Base-by-base conservation (phyloP, 2,888 invertebrate species). In the Phalangium opilio region DNA sequence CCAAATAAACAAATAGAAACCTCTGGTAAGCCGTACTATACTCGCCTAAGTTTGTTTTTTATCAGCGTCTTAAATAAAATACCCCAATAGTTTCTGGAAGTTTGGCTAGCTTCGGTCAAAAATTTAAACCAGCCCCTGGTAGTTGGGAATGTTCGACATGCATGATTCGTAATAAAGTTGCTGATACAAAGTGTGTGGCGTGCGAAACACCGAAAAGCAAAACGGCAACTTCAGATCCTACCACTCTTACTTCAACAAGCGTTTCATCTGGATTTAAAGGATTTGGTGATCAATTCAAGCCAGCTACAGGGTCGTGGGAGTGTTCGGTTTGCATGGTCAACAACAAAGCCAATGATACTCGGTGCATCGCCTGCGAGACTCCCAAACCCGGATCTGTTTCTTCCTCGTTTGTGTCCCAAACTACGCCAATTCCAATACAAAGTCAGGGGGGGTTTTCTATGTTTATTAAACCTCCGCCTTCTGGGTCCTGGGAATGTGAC, bases 401-500 rank as follows among this genome's bases (percentile, higher is more conserved):
- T n/a, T 27, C 27, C 4, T 27, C 27, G 4, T 27, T 27, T 8
- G 4, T 27, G 27, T 8, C 27, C 4, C 27, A 27, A 27, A 27
- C 27, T 7, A 4, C 4, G 27, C 4, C 8, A 27, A 8, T 27
- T 27, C 27, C 27, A 27, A 8, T 27, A 27, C 27, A 27, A 27
- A 27, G 27, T 8, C 27, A 27, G 8, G 27, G 27, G 4, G 27
- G 27, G 4, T 27, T 27, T 27, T 4, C 27, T 27, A 8, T 4
- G 8, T 27, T 27, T 27, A 8, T 27, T 4, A 27, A 27, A 27
- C 27, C 27, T 7, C 27, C 44, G 20, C 18, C 59, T 14, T 38
- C 58, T 3, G 62, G 59, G 19, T 54, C 57, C 7, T 66, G 66
- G 66, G 59, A 61, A 3, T 66, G 65, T 57, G 55, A 58, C 17